Evolutionary conservation across 2,888 invertebrate species (phyloP).

Genomic region (Blera fallax): DNA sequence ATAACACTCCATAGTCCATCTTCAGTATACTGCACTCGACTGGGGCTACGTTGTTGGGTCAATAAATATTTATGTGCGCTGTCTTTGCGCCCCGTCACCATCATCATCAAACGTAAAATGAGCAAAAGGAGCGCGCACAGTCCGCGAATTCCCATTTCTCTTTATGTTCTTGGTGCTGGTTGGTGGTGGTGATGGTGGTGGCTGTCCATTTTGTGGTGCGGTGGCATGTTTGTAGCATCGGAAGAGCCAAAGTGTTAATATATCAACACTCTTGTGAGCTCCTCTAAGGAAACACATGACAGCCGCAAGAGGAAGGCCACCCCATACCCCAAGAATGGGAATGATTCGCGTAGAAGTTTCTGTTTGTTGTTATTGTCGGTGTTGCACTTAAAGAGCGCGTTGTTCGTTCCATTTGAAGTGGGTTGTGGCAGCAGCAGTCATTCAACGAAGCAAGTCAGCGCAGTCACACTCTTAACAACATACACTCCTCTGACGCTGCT

Average conservation of each 20-base stretch:
- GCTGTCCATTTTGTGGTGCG: conserved; percentile 54
- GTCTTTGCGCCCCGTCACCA: conserved; percentile 56
- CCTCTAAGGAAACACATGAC: conserved; percentile 48
- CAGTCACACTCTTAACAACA: conserved; percentile 58
- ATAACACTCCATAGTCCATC: conserved; percentile 1
- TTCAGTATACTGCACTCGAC: not conserved
- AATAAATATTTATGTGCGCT: conserved; percentile 66
- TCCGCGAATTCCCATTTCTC: conserved; percentile 28
- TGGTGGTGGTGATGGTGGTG: conserved; percentile 30
- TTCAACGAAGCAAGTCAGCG: conserved; percentile 55
- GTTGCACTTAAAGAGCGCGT: conserved; percentile 22
- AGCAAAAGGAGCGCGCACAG: conserved; percentile 30
- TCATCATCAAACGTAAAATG: conserved; percentile 63
- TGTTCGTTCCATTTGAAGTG: conserved; percentile 57
- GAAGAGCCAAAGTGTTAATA: conserved; percentile 72
- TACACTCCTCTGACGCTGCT: conserved; percentile 3
- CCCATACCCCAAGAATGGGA: conserved; percentile 33
- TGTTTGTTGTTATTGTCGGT: conserved; percentile 35
- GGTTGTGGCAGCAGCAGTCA: conserved; percentile 50
- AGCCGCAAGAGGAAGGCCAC: not conserved
- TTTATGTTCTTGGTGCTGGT: not conserved
- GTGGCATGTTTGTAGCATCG: conserved; percentile 68
- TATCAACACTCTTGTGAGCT: conserved; percentile 66
- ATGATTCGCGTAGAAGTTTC: conserved; percentile 48
- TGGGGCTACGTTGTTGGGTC: conserved; percentile 49